These are phyloP conservation scores for Sweltsa coloradensis DNA, from an alignment of 1,140 invertebrate genomes.

Conservation along the genomic window DNA sequence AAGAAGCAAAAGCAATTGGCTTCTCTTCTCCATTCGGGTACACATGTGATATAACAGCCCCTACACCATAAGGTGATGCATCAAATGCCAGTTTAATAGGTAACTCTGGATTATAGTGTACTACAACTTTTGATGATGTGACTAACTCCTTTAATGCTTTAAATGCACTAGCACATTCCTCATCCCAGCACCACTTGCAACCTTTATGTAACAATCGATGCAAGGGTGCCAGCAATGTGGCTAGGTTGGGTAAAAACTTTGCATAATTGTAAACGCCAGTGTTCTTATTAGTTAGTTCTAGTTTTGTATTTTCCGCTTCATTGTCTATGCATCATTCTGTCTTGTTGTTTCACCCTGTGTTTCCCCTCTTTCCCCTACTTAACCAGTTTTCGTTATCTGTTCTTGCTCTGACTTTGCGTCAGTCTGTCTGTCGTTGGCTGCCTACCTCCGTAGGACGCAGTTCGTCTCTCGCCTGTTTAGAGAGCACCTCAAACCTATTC, in stretches of 20 bases:
- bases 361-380: too few relatives aligned
- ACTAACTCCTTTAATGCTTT: neutral
- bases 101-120: constrained; percentile 29
- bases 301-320: too few relatives aligned
- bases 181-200: constrained; percentile 21
- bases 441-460: too few relatives aligned
- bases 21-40: constrained; percentile 25
- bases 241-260: constrained; percentile 22
- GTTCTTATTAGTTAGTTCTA: too few relatives aligned
- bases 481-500: too few relatives aligned
- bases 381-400: too few relatives aligned
- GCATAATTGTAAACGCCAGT: too few relatives aligned
- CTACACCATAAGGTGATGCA: constrained; percentile 28
- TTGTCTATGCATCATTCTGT: too few relatives aligned
- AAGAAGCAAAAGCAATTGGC: constrained; percentile 34
- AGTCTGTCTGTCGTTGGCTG: too few relatives aligned
- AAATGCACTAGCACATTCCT: neutral
- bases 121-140: constrained; percentile 15
- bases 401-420: too few relatives aligned
- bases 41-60: constrained; percentile 32
- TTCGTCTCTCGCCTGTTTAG: too few relatives aligned
- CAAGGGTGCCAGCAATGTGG: constrained; percentile 19
- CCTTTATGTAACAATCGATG: constrained; percentile 20
- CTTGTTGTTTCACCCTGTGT: too few relatives aligned
- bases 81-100: constrained; percentile 35